Base-by-base conservation (phyloP, 2,113 vertebrate genomes). In the Clarias gariepinus region DNA sequence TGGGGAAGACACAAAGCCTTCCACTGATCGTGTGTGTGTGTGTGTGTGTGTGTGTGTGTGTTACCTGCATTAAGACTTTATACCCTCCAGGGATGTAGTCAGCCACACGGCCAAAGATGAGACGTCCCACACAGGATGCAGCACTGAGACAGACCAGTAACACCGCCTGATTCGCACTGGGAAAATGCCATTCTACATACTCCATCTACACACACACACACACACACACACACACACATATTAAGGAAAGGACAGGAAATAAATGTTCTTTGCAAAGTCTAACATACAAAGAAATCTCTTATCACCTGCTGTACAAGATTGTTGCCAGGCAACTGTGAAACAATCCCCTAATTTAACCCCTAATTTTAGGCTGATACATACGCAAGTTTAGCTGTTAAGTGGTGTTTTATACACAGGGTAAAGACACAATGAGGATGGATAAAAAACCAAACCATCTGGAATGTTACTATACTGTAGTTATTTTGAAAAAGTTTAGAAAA, bases 11-110 rank as follows among this genome's bases (percentile, higher is more conserved):
- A 6, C 41, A 41, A 41, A 41, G 41, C 41, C 41, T 41, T 41
- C 41, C 41, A 41, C 41, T 41, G 41, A 41, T 4, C 41, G 28
- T 16, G 78, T 77, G n/a, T 60, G 18, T 55, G 19, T 33, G 60
- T 25, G 28, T 47, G n/a, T 58, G 77, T 60, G 57, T 80, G 57
- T 23, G 12, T 77, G 15, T 21, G 30, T 87, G 18, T 69, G 7
- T 86, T 94, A 99, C 98, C 97, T 99, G 98, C 82, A 99, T 94
- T 91, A 96, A 99, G 25, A 99, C 95, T 87, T 99, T 99, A 91
- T 98, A 97, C 89, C 96, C 95, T 11, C 97, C 98, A 0, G 94
- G 94, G 76, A 99, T 91, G 13, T 97, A 99, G 93, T 99, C 98
- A 0, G 97, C 97, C 63, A 96, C 94, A 87, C 94, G 94, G 85